Base-by-base conservation (phyloP, 2,888 invertebrate genomes). In the Tanaodytes sp. region DNA sequence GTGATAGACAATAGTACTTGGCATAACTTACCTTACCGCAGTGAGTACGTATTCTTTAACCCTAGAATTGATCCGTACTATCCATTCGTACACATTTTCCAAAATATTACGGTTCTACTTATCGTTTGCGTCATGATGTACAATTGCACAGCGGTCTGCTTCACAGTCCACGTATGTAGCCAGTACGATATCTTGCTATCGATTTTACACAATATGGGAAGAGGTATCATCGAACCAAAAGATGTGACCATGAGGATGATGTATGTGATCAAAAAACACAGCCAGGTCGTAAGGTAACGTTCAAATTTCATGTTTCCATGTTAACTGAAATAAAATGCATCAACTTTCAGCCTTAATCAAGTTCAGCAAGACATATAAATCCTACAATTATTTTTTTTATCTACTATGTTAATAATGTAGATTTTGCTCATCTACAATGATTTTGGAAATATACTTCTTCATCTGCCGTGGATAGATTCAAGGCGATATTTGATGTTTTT, bases 11-110 rank as follows among this genome's bases (percentile, higher is more conserved):
- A 57, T n/a, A 37, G 36, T 2, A 46, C 16, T 0, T 4, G 19
- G 12, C 57, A 57, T 18, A 45, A 57, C 6, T 8, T 57, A 1
- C 45, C 57, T 2, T 57, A 46, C 6, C 45, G 36, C 1, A n/a
- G 15, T 1, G 40, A 52, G 18, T 54, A 37, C 12, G n/a, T 54
- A 0, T 19, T 42, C 2, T 42, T 42, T 14, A 40, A 54, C 18
- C 6, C 54, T 2, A 42, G 54, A 14, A n/a, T 42, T 9, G 2
- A 12, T 8, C 54, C 54, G 19, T 54, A 54, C 14, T 54, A 54
- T 42, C 36, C 33, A 8, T 37, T 15, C 6, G 37, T 15, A 9
- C 27, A 51, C 18, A n/a, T 27, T 3, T 27, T 42, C 11, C 54
- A 54, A 42, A 9, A 14, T 11, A n/a, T 52, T 1, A 27, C 42